phyloP scores from a whole-genome alignment of 2,113 vertebrate species.

The Thoracochromis brauschi region DNA sequence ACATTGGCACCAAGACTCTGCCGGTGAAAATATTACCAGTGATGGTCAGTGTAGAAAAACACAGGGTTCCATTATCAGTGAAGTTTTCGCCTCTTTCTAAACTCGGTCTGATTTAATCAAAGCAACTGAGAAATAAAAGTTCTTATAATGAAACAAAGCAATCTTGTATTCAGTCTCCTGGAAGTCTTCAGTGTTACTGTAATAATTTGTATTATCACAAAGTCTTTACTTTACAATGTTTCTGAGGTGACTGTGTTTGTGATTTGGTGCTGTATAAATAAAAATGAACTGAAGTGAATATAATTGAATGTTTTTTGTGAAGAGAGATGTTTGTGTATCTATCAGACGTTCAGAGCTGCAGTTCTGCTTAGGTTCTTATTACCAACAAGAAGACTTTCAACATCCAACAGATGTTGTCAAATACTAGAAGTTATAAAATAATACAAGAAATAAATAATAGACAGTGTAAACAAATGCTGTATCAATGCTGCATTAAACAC shows the following conservation, averaged over 20 bases:
- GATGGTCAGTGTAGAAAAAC: not conserved
- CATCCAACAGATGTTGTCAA: not conserved
- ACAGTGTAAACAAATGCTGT: no score
- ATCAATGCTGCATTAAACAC: no score
- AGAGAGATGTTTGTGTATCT: not conserved
- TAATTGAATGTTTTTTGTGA: not conserved
- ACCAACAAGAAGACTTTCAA: fast-evolving
- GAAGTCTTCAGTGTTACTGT: not conserved
- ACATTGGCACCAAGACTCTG: not conserved
- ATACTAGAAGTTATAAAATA: no score
- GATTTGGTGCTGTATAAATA: not conserved
- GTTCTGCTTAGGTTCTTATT: not conserved
- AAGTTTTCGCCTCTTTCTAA: fast-evolving
- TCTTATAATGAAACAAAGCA: not conserved
- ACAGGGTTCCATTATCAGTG: not conserved
- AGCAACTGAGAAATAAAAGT: not conserved
- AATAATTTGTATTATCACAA: fast-evolving
- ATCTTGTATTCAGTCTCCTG: not conserved
- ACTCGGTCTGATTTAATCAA: not conserved
- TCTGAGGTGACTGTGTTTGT: not conserved
- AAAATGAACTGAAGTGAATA: not conserved
- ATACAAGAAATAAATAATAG: no score
- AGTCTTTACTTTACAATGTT: fast-evolving
- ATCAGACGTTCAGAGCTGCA: fast-evolving
- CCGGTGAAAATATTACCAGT: not conserved